Evolutionary conservation across 2,888 invertebrate species (phyloP).

Genomic region (Cheilosia impressa): DNA sequence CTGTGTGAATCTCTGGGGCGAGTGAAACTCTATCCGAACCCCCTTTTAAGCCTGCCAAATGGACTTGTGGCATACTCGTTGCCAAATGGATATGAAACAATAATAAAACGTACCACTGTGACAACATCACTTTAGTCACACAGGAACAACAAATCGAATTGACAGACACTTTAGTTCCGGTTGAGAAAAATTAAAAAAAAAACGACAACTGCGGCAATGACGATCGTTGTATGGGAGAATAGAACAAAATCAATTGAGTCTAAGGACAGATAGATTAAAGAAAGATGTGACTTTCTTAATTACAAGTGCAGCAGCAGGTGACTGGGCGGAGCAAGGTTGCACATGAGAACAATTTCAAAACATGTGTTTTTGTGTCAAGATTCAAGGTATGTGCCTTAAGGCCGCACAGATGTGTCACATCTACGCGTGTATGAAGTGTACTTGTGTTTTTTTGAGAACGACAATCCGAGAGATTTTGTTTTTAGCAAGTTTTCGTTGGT

Average conservation of each 20-base stretch:
- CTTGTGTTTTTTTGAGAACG: constrained; percentile 4
- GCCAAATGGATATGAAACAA: constrained; percentile 36
- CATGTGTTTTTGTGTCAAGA: constrained; percentile 33
- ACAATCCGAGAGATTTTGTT: constrained; percentile 18
- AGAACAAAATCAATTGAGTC: constrained; percentile 30
- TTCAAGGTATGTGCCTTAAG: constrained; percentile 38
- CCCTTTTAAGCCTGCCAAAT: constrained; percentile 36
- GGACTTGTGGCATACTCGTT: constrained; percentile 21
- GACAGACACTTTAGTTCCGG: constrained; percentile 54
- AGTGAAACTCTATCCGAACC: constrained; percentile 60
- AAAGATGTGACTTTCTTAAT: constrained; percentile 31
- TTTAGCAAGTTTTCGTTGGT: constrained; percentile 1
- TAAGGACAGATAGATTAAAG: constrained; percentile 39
- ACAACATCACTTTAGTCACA: constrained; percentile 36
- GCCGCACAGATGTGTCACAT: constrained; percentile 37
- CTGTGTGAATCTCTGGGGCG: background rate
- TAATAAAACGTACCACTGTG: constrained; percentile 14
- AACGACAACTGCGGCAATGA: background rate
- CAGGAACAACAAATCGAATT: constrained; percentile 38
- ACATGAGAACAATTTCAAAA: constrained; percentile 5
- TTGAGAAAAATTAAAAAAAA: constrained; percentile 9
- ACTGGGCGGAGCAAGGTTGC: background rate
- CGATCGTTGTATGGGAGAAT: constrained; percentile 6
- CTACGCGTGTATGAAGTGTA: background rate
- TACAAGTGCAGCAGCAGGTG: constrained; percentile 37